Conservation (phyloP, 2,797 vertebrate species). For the Gambelia wislizenii region DNA sequence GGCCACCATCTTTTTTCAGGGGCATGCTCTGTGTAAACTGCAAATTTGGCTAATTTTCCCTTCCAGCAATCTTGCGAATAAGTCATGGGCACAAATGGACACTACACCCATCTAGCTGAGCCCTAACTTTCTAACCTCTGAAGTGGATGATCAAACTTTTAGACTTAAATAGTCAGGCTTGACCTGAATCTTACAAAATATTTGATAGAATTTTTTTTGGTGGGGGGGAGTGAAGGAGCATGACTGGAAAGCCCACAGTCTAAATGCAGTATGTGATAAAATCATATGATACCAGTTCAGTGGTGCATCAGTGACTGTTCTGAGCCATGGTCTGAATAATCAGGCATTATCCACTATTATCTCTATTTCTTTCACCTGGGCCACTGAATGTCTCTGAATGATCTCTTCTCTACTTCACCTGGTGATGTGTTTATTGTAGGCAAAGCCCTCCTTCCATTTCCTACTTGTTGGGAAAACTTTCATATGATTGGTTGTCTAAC, state of each 20-base stretch:
- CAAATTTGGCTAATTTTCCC: too few relatives aligned
- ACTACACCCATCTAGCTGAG: too few relatives aligned
- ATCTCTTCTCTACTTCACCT: neutral
- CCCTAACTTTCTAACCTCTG: neutral
- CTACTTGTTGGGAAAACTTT: neutral
- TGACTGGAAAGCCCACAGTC: neutral
- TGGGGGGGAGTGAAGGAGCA: neutral
- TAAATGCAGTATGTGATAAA: neutral
- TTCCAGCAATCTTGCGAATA: too few relatives aligned
- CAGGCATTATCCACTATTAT: neutral
- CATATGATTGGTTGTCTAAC: neutral
- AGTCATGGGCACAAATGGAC: too few relatives aligned
- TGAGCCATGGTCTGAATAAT: neutral
- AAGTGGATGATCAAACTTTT: too few relatives aligned
- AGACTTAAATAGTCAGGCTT: too few relatives aligned
- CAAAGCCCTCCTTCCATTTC: constrained; percentile 8
- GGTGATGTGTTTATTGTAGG: neutral
- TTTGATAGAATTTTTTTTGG: constrained; percentile 24
- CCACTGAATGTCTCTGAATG: neutral
- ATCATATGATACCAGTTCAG: neutral
- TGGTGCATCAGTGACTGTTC: neutral
- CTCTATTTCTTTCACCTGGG: neutral
- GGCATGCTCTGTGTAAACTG: too few relatives aligned
- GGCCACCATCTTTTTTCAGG: too few relatives aligned
- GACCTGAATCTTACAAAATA: neutral